Evolutionary conservation across 2,888 invertebrate species (phyloP).

Genomic region (Dolomedes plantarius): DNA sequence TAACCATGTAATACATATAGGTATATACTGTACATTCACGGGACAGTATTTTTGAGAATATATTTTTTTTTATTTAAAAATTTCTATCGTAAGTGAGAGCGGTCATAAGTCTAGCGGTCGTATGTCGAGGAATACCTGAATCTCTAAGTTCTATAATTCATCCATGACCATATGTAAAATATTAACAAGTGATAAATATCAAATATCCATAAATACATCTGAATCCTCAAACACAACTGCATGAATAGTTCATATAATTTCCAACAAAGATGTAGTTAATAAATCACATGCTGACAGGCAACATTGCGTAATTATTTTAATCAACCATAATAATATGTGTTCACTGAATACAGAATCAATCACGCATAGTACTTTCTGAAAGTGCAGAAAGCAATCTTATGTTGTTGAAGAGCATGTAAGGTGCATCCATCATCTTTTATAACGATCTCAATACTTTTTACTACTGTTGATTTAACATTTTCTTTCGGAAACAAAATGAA

Average conservation of each 20-base stretch:
- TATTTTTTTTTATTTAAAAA: no score
- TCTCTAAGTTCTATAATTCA: not conserved
- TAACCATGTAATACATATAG: no score
- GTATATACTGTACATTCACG: no score
- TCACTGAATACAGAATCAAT: conserved; percentile 25
- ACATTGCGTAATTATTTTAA: conserved; percentile 19
- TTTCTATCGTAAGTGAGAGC: no score
- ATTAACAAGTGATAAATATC: not conserved
- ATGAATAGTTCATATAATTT: not conserved
- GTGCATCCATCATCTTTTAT: not conserved
- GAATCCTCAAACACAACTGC: not conserved
- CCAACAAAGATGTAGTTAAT: conserved; percentile 2
- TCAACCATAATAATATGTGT: conserved; percentile 35
- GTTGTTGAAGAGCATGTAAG: not conserved
- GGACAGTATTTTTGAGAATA: no score
- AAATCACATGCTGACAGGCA: conserved; percentile 38
- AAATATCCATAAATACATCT: no score
- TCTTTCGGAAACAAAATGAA: not conserved
- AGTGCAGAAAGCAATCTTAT: not conserved
- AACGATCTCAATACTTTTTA: not conserved
- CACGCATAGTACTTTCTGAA: conserved; percentile 10
- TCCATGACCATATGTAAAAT: not conserved
- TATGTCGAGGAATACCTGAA: no score
- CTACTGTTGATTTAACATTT: not conserved
- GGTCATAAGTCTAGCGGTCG: no score